Percentiles rank a stretch among this genome's conserved stretches.
These are phyloP conservation scores for Erythrocebus patas DNA, from an alignment of 2,113 vertebrate species.

Conservation along the genomic window DNA sequence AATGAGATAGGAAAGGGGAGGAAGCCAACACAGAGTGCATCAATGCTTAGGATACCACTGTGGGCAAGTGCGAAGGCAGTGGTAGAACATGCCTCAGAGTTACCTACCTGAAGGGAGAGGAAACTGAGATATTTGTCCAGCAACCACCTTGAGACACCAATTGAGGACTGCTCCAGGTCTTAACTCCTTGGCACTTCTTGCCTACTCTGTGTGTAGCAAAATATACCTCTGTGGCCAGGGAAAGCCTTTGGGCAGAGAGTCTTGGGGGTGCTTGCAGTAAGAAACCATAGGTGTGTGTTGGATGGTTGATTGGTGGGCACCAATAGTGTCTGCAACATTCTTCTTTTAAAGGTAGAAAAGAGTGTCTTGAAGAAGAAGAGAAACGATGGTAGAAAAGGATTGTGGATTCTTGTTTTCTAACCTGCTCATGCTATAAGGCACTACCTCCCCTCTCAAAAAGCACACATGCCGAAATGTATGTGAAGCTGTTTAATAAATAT, in stretches of 20 bases:
- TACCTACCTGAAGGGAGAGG: not conserved
- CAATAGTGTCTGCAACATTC: not conserved
- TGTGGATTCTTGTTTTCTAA: not conserved
- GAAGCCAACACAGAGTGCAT: not conserved
- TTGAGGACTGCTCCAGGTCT: not conserved
- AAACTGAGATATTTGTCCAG: not conserved
- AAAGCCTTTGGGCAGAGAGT: not conserved
- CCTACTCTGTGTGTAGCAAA: not conserved
- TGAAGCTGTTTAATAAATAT: not conserved
- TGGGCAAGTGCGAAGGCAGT: not conserved
- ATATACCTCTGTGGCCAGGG: not conserved
- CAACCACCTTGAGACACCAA: not conserved
- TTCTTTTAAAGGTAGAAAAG: not conserved
- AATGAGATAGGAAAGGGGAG: not conserved
- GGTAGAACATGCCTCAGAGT: not conserved
- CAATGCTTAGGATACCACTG: not conserved
- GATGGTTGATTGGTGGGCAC: not conserved
- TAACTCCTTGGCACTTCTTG: not conserved
- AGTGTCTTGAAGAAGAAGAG: not conserved
- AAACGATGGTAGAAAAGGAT: too few relatives aligned
- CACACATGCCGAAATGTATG: not conserved
- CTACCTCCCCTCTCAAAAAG: not conserved
- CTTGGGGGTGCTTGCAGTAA: not conserved
- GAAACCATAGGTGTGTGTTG: not conserved
- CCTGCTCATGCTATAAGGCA: not conserved